phyloP scores from a whole-genome alignment of 2,888 invertebrate genomes.

The Odontomyia ornata region DNA sequence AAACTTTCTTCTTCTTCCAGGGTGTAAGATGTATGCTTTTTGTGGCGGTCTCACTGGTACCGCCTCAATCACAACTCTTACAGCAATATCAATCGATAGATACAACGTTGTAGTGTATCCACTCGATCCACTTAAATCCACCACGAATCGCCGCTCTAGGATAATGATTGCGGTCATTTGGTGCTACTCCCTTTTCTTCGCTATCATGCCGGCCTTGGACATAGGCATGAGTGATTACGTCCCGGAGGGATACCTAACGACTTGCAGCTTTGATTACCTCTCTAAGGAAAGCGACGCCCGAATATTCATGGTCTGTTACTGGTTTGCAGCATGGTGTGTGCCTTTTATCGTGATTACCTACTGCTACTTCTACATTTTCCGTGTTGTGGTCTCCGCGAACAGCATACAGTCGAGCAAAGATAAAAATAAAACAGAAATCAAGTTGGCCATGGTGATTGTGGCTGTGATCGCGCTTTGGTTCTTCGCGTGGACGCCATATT shows the following conservation, averaged over 20 bases:
- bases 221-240: slow-evolving; percentile 80
- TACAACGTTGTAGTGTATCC: slow-evolving; percentile 85
- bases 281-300: slow-evolving; percentile 70
- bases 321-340: slow-evolving; percentile 78
- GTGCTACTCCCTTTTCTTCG: slow-evolving; percentile 77
- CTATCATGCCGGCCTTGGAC: slow-evolving; percentile 73
- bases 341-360: slow-evolving; percentile 77
- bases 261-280: slow-evolving; percentile 87
- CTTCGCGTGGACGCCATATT: slow-evolving; percentile 84
- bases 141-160: slow-evolving; percentile 71
- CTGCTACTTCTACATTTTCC: slow-evolving; percentile 77
- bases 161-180: slow-evolving; percentile 73
- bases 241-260: slow-evolving; percentile 84
- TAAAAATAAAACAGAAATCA: slow-evolving; percentile 76
- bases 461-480: slow-evolving; percentile 79
- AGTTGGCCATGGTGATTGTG: slow-evolving; percentile 74
- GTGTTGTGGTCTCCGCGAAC: slow-evolving; percentile 69
- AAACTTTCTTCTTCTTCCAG: slow-evolving; percentile 64
- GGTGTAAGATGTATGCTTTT: slow-evolving; percentile 82
- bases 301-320: slow-evolving; percentile 78
- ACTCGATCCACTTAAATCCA: slow-evolving; percentile 72
- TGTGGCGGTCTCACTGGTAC: slow-evolving; percentile 83
- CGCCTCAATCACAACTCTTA: slow-evolving; percentile 81
- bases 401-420: slow-evolving; percentile 69
- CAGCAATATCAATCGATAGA: slow-evolving; percentile 82